Conservation (phyloP, 2,888 invertebrate species). For the Zygogramma bicolorata region DNA sequence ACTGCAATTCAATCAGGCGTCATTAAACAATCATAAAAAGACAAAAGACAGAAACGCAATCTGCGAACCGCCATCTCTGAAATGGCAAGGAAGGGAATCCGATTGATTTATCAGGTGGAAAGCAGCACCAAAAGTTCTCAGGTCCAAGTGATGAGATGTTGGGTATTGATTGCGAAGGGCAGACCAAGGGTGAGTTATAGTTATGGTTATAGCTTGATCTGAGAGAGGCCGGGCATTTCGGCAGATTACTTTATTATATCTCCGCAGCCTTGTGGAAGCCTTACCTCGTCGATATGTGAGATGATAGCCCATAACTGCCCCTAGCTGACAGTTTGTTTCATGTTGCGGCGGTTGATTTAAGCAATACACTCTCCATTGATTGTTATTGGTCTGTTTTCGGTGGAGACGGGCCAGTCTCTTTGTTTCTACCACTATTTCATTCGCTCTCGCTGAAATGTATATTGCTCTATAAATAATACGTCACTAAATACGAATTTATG, state of each 20-base stretch:
- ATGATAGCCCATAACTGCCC: constrained; percentile 66
- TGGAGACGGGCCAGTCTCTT: constrained; percentile 47
- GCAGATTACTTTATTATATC: constrained; percentile 67
- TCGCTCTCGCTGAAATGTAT: constrained; percentile 51
- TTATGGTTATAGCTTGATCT: constrained; percentile 65
- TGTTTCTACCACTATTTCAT: constrained; percentile 57
- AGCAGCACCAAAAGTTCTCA: constrained; percentile 57
- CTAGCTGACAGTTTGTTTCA: constrained; percentile 64
- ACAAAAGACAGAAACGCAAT: constrained; percentile 5
- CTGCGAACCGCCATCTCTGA: neutral
- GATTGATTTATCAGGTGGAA: constrained; percentile 67
- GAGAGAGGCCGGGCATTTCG: constrained; percentile 63
- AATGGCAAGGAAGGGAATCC: constrained; percentile 41
- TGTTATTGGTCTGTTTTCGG: constrained; percentile 57
- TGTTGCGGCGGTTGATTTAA: constrained; percentile 65
- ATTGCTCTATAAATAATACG: constrained; percentile 59
- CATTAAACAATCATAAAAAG: constrained; percentile 1
- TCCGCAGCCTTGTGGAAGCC: constrained; percentile 58
- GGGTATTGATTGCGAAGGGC: constrained; percentile 55
- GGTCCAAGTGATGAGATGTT: constrained; percentile 49
- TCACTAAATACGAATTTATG: constrained; percentile 58
- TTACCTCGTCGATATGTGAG: constrained; percentile 65
- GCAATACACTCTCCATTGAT: constrained; percentile 62
- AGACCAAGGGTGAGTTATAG: constrained; percentile 64
- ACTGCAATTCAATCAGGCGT: neutral